These are phyloP conservation scores for Disparrhopalites patrizii DNA, from an alignment of 2,888 invertebrate genomes.

Conservation along the genomic window DNA sequence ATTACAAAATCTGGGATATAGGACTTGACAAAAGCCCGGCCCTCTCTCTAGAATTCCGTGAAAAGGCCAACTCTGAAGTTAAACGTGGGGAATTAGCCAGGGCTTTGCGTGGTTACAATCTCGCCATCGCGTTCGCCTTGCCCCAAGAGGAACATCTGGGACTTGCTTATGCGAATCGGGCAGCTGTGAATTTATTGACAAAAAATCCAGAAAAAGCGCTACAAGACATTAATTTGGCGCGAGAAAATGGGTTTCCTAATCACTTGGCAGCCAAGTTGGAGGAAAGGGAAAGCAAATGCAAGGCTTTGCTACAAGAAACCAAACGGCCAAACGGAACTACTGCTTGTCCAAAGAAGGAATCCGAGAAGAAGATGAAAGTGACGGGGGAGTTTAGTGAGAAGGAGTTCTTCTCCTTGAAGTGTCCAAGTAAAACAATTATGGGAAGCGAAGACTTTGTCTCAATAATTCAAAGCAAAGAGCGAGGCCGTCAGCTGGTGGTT, in stretches of 20 bases:
- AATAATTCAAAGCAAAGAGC: not conserved
- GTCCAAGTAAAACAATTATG: not conserved
- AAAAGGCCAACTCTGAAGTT: slow-evolving; percentile 28
- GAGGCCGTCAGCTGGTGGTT: not conserved
- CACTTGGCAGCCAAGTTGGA: slow-evolving; percentile 15
- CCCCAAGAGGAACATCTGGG: slow-evolving; percentile 16
- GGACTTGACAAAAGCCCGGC: slow-evolving; percentile 20
- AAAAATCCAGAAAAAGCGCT: slow-evolving; percentile 31
- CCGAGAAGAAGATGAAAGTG: not conserved
- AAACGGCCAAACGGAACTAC: not conserved
- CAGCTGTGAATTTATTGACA: slow-evolving; percentile 33
- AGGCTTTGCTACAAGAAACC: slow-evolving; percentile 1
- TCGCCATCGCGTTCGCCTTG: slow-evolving; percentile 36
- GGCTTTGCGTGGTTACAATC: slow-evolving; percentile 35
- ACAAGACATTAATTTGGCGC: slow-evolving; percentile 27
- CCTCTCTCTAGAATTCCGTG: slow-evolving; percentile 31
- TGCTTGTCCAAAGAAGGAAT: not conserved
- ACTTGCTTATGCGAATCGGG: slow-evolving; percentile 33
- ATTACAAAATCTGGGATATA: not conserved
- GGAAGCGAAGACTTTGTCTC: not conserved
- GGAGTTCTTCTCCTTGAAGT: not conserved
- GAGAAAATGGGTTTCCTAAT: slow-evolving; percentile 5
- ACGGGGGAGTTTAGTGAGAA: not conserved
- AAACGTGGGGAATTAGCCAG: slow-evolving; percentile 4
- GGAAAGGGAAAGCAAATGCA: slow-evolving; percentile 23